Evolutionary conservation across 2,797 vertebrate species (phyloP).

Genomic region (Tachyglossus aculeatus): DNA sequence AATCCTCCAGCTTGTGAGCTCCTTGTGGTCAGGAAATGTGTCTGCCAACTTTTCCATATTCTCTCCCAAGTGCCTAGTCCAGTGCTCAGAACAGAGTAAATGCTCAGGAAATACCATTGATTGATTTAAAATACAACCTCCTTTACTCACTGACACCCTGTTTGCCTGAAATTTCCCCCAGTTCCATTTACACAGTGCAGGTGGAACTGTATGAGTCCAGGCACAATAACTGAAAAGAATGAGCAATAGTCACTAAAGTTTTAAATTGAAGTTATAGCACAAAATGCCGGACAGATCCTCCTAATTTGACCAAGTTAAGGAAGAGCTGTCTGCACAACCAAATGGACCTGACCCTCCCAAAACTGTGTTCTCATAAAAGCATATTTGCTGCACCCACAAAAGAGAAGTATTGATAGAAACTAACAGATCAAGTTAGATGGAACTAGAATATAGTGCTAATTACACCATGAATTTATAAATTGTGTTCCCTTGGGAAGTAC

Average conservation of each 20-base stretch:
- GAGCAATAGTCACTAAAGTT: not conserved
- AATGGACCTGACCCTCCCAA: not conserved
- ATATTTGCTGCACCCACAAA: not conserved
- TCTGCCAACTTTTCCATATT: too few relatives aligned
- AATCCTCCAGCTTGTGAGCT: too few relatives aligned
- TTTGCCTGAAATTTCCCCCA: not conserved
- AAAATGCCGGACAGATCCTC: not conserved
- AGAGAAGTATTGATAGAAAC: not conserved
- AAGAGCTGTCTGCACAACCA: not conserved
- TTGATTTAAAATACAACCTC: slow-evolving; percentile 6
- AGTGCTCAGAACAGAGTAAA: too few relatives aligned
- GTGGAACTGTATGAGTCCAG: not conserved
- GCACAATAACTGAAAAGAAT: slow-evolving; percentile 14
- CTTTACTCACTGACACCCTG: slow-evolving; percentile 7
- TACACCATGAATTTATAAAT: not conserved
- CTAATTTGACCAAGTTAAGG: not conserved
- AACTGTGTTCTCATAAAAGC: too few relatives aligned
- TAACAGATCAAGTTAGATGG: not conserved
- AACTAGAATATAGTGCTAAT: not conserved
- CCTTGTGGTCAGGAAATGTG: too few relatives aligned
- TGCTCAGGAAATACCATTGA: too few relatives aligned
- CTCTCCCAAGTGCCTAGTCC: too few relatives aligned
- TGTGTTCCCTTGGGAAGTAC: not conserved
- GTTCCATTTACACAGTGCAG: too few relatives aligned
- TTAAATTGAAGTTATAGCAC: not conserved